Conservation (phyloP, 2,797 vertebrate species). For the Chelon auratus region DNA sequence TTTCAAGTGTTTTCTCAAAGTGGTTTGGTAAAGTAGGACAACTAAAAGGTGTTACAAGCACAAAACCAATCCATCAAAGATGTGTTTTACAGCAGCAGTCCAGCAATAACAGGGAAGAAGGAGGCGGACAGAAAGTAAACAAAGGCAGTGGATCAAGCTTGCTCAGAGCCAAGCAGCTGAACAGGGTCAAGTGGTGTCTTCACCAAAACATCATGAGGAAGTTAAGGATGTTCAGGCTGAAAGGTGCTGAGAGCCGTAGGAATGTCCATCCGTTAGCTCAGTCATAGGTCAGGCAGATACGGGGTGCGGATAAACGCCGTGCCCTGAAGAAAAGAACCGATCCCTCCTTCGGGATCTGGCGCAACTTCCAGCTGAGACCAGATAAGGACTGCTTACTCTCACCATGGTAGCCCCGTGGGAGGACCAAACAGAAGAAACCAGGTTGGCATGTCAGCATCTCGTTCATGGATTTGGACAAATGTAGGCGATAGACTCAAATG, state of each 20-base stretch:
- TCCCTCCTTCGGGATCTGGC: conserved; percentile 57
- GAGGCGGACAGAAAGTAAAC: not conserved
- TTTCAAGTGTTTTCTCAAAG: too few species aligned
- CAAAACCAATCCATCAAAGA: too few species aligned
- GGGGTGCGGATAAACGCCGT: conserved; percentile 41
- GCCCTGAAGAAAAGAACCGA: conserved; percentile 22
- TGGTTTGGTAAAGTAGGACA: too few species aligned
- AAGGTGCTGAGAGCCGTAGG: not conserved
- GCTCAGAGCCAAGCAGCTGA: not conserved
- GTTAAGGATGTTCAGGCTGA: not conserved
- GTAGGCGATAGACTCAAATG: too few species aligned
- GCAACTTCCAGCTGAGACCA: not conserved
- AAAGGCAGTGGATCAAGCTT: too few species aligned
- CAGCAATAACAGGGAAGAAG: not conserved
- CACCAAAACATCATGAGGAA: not conserved
- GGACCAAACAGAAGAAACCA: not conserved
- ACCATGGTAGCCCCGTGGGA: not conserved
- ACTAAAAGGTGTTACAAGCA: too few species aligned
- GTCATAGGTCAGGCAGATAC: conserved; percentile 13
- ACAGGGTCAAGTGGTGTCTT: not conserved
- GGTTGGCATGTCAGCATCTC: too few species aligned
- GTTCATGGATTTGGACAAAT: too few species aligned
- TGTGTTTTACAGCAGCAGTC: too few species aligned
- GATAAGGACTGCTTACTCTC: conserved; percentile 13
- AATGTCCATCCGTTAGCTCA: conserved; percentile 24